Evolutionary conservation across 2,113 vertebrate species (phyloP).

Genomic region (Strix aluco): DNA sequence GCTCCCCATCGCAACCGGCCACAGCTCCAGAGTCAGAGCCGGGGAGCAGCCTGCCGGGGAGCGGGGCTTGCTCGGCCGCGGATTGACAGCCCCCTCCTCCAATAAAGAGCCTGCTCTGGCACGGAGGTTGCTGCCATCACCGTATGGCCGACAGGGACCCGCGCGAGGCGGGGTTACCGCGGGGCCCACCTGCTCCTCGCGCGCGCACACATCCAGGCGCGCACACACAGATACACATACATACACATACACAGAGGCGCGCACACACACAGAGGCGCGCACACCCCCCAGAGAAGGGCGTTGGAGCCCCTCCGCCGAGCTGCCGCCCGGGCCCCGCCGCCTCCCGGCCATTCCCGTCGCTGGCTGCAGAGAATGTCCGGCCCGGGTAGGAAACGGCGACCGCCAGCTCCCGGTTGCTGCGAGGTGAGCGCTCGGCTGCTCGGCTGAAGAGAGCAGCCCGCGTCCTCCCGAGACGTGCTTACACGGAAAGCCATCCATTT

Average conservation of each 20-base stretch:
- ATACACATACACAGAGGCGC: not conserved
- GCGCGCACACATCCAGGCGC: not conserved
- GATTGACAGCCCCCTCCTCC: constrained; percentile 66
- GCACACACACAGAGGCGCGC: not conserved
- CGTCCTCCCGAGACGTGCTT: not conserved
- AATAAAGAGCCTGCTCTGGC: constrained; percentile 41
- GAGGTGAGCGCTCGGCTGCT: not conserved
- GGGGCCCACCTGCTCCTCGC: constrained; percentile 63
- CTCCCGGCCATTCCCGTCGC: not conserved
- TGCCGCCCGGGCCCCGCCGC: not conserved
- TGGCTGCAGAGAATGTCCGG: not conserved
- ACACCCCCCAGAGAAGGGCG: not conserved
- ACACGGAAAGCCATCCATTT: not conserved
- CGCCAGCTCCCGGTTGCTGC: not conserved
- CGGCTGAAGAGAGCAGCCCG: not conserved
- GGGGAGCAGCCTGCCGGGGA: not conserved
- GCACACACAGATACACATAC: not conserved
- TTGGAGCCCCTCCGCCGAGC: not conserved
- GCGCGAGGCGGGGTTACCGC: constrained; percentile 42
- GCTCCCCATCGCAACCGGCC: constrained; percentile 50
- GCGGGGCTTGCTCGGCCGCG: not conserved
- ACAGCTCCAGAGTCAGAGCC: not conserved
- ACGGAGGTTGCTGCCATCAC: constrained; percentile 3
- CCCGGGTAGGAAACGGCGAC: not conserved
- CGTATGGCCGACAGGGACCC: constrained; percentile 30